Evolutionary conservation across 2,113 vertebrate genomes (phyloP).

Genomic region (Glaucidium brasilianum): DNA sequence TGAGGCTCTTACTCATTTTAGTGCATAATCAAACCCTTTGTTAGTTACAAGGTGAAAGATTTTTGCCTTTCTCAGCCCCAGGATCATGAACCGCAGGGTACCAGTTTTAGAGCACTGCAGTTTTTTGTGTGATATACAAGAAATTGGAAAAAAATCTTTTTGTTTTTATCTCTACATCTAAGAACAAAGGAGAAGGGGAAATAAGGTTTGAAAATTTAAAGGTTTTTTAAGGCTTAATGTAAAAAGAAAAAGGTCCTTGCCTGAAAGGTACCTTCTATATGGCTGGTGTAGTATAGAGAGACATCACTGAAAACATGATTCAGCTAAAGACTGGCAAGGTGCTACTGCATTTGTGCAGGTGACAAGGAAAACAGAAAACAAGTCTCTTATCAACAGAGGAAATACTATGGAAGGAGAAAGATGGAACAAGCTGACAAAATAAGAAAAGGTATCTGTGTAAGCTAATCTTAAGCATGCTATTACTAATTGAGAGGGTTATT

Average conservation of each 20-base stretch:
- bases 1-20: background rate
- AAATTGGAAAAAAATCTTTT: background rate
- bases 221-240: background rate
- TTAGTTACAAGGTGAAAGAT: background rate
- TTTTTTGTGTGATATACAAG: background rate
- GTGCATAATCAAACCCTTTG: background rate
- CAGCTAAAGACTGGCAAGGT: background rate
- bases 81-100: background rate
- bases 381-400: background rate
- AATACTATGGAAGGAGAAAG: background rate
- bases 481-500: background rate
- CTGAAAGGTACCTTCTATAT: background rate
- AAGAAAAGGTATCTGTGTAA: background rate
- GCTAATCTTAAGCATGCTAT: background rate
- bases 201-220: background rate
- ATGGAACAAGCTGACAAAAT: background rate
- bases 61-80: background rate
- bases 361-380: background rate
- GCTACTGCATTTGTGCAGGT: background rate
- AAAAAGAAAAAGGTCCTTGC: background rate
- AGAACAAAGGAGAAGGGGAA: background rate
- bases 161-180: background rate
- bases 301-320: background rate
- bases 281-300: background rate
- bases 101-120: background rate